Evolutionary conservation across 2,797 vertebrate species (phyloP), one percentile per base, ranked within the genome.

Genomic region (Xyrichtys novacula): DNA sequence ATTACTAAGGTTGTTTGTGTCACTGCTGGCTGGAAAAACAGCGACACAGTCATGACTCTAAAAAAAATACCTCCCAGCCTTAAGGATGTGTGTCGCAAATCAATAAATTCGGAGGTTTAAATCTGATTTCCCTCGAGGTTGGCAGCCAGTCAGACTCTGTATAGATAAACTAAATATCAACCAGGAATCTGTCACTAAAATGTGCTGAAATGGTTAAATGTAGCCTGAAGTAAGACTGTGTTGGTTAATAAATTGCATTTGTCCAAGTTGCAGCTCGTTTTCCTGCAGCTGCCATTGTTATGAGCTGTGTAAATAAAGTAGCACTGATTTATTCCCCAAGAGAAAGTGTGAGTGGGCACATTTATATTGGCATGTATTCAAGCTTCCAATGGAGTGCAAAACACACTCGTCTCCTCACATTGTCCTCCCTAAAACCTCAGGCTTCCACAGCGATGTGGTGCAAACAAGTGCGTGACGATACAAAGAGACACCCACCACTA

Each of bases 381-480:
- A 25, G 22, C 22, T 16, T 36, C 15, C 42, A 26, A 14, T 15
- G 3, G 15, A 48, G n/a, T 12, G 32, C 11, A 16, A 25, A 14
- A 47, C 10, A 47, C 10, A 28, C 56, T 34, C 54, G 38, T 57
- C 42, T 52, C 44, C 26, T 7, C 68, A 54, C 31, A 44, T 9
- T 46, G 11, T 66, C 73, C 68, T 72, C 67, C 65, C 71, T 64
- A 63, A 65, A 67, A 28, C 59, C 52, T 20, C 31, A 14, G 63
- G 49, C 47, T 79, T 74, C 60, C 82, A 72, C 49, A 62, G 64
- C 69, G 42, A 66, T 59, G 76, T 73, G 80, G 54, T 79, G 53
- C 47, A 78, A 79, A 85, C 79, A 80, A 72, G 80, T 70, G 75
- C 81, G 63, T 79, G 79, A 79, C 66, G 75, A 58, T 55, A 64